Conservation (phyloP, 2,888 invertebrate genomes). For the Agrochola circellaris region DNA sequence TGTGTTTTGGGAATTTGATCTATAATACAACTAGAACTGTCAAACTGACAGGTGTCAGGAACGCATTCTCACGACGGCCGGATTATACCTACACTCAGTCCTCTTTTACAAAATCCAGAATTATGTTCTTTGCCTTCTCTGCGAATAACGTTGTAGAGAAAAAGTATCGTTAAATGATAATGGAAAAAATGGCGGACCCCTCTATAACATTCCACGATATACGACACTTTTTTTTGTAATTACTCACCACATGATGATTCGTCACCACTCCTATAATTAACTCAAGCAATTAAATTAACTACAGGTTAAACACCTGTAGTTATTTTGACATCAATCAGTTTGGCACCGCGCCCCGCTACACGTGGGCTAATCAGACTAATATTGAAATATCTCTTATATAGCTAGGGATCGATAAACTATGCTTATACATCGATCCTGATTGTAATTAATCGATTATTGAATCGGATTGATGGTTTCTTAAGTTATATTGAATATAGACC, state of each 20-base stretch:
- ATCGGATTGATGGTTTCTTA: conserved; percentile 10
- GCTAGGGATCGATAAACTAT: conserved; percentile 22
- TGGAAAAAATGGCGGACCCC: not conserved
- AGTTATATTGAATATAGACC: not conserved
- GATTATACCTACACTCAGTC: not conserved
- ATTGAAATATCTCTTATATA: conserved; percentile 6
- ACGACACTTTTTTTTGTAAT: not conserved
- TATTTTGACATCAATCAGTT: conserved; percentile 68
- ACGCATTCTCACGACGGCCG: too few species aligned
- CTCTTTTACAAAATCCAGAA: not conserved
- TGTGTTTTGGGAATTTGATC: too few species aligned
- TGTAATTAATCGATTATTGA: conserved; percentile 41
- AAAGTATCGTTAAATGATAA: not conserved
- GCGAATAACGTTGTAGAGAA: not conserved
- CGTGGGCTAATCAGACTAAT: conserved; percentile 30
- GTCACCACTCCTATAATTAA: conserved; percentile 40
- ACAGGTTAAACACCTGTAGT: conserved; percentile 63
- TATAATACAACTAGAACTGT: too few species aligned
- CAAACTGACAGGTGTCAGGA: too few species aligned
- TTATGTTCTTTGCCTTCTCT: not conserved
- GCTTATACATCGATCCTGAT: conserved; percentile 18
- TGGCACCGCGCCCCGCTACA: conserved; percentile 60
- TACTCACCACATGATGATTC: not conserved
- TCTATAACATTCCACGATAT: not conserved
- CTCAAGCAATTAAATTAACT: conserved; percentile 54